Conservation (phyloP, 2,888 invertebrate species). For the Chloromyia formosa region DNA sequence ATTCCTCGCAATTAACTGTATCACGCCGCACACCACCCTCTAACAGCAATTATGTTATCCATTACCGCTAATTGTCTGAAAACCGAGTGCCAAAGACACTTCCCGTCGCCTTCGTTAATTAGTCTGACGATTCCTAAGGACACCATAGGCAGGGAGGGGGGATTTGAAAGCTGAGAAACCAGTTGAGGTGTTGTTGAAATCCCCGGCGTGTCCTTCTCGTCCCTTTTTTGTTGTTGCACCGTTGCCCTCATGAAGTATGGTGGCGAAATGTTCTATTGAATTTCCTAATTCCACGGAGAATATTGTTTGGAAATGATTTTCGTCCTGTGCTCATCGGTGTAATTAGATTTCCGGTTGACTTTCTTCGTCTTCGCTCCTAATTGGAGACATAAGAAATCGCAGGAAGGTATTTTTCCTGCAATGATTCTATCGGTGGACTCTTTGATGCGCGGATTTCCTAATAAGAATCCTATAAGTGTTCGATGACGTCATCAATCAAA, state of each 20-base stretch:
- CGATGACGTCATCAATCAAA: constrained; percentile 44
- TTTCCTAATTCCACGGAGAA: not conserved
- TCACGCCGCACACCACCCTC: constrained; percentile 21
- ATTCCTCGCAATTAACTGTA: constrained; percentile 41
- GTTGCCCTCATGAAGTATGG: too few relatives aligned
- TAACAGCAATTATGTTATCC: constrained; percentile 48
- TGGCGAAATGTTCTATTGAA: too few relatives aligned
- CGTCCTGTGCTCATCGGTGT: not conserved
- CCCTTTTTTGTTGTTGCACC: too few relatives aligned
- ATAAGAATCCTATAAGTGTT: constrained; percentile 27
- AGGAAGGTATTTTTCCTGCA: too few relatives aligned
- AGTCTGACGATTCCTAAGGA: not conserved
- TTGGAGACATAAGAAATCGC: too few relatives aligned
- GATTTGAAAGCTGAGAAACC: not conserved
- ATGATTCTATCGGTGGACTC: too few relatives aligned
- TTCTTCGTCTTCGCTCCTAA: too few relatives aligned
- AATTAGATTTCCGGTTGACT: constrained; percentile 10
- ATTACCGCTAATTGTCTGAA: constrained; percentile 47
- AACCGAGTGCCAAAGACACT: constrained; percentile 24
- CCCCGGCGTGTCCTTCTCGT: not conserved
- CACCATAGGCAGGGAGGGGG: too few relatives aligned
- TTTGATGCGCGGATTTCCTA: too few relatives aligned
- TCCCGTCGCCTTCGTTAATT: constrained; percentile 36
- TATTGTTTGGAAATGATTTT: constrained; percentile 4
- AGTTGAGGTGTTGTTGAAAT: not conserved